A percentile compares a stretch with the other conserved stretches of the same genome.
Evolutionary conservation across 2,113 vertebrate species (phyloP).

Genomic region (Bucco capensis): DNA sequence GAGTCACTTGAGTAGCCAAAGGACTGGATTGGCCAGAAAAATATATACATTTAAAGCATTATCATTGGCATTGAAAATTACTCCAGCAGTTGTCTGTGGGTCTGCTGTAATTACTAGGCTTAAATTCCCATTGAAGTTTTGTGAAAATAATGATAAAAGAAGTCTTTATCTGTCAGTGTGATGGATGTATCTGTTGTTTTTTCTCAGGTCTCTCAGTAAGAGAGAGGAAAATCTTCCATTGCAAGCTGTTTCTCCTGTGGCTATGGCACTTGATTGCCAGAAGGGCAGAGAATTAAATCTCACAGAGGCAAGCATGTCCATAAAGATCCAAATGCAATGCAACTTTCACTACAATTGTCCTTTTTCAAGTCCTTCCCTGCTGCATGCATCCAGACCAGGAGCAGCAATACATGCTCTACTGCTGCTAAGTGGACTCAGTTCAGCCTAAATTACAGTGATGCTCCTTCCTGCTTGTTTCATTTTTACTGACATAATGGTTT

Average conservation of each 20-base stretch:
- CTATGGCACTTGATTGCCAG: neutral
- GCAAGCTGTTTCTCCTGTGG: neutral
- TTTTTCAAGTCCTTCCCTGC: neutral
- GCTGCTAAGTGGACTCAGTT: neutral
- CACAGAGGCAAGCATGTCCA: neutral
- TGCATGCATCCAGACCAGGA: neutral
- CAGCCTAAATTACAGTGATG: neutral
- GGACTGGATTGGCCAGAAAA: neutral
- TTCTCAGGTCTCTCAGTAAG: neutral
- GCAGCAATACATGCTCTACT: neutral
- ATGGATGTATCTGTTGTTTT: neutral
- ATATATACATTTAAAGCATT: neutral
- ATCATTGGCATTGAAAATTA: neutral
- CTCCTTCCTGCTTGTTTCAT: neutral
- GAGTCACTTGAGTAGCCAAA: neutral
- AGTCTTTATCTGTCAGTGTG: neutral
- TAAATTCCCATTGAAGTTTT: neutral
- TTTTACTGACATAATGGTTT: neutral
- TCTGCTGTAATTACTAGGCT: neutral
- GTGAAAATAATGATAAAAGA: neutral
- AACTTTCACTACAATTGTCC: neutral
- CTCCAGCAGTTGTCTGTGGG: neutral
- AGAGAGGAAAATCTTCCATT: neutral
- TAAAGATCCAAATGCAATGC: neutral
- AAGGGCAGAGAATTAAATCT: neutral